Evolutionary conservation across 2,113 vertebrate genomes (phyloP).

Genomic region (Apodemus speciosus): DNA sequence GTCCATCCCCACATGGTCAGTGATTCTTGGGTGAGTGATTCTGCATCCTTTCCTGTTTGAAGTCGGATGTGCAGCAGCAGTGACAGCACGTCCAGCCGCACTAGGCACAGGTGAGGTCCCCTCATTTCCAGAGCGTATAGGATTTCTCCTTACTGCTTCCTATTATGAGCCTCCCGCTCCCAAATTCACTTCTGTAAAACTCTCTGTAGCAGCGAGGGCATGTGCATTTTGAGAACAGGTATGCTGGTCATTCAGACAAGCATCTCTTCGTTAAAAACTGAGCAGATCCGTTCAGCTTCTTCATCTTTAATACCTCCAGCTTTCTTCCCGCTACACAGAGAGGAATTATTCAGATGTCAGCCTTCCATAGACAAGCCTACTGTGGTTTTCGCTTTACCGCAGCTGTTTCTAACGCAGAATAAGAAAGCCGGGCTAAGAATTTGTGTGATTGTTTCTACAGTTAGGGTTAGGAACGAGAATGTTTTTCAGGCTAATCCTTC

Average conservation of each 20-base stretch:
- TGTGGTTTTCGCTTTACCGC: not conserved
- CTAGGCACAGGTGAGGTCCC: not conserved
- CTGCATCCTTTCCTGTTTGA: not conserved
- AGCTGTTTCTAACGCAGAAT: not conserved
- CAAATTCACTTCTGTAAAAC: not conserved
- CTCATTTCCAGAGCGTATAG: not conserved
- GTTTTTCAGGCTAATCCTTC: not conserved
- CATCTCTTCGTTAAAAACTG: not conserved
- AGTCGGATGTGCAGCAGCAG: not conserved
- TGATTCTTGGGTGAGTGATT: not conserved
- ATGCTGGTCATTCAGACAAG: slow-evolving; percentile 1
- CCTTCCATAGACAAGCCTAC: not conserved
- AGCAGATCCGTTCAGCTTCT: not conserved
- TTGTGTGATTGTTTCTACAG: not conserved
- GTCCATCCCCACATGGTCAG: not conserved
- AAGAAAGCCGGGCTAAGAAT: not conserved
- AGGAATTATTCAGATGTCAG: not conserved
- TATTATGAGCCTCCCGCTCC: not conserved
- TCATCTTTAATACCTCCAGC: not conserved
- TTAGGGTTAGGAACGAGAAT: not conserved
- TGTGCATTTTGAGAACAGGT: not conserved
- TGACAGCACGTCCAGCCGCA: not conserved
- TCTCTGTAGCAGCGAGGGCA: not conserved
- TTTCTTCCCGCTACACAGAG: not conserved
- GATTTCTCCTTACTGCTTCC: not conserved